Conservation (phyloP, 1,140 invertebrate species). For the Pararge aegeria region DNA sequence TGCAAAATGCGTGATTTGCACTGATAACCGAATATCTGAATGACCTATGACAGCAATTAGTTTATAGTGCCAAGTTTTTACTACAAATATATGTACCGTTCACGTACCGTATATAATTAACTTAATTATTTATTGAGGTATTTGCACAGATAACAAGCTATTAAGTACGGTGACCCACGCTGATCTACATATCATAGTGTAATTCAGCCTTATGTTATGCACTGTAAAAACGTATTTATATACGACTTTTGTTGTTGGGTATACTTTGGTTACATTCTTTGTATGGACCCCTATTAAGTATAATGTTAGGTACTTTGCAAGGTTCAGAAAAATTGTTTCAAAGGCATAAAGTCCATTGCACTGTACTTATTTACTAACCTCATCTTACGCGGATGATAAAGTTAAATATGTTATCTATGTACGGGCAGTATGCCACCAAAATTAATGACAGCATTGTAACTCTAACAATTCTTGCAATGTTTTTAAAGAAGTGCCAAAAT, state of each 20-base stretch:
- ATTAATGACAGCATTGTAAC: too few species aligned
- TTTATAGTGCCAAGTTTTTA: background rate
- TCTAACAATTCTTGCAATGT: too few species aligned
- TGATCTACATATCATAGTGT: background rate
- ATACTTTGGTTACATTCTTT: background rate
- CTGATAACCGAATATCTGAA: too few species aligned
- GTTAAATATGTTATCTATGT: too few species aligned
- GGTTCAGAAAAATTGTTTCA: background rate
- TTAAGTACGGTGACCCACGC: background rate
- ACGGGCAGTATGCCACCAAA: too few species aligned
- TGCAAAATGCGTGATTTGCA: too few species aligned
- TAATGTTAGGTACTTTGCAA: constrained; percentile 1
- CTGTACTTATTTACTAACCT: too few species aligned
- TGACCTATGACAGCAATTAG: too few species aligned
- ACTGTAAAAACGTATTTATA: background rate
- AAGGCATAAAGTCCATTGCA: background rate
- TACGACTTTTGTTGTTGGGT: background rate
- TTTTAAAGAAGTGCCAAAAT: too few species aligned
- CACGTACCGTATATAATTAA: background rate
- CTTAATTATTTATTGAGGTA: background rate
- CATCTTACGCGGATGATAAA: too few species aligned
- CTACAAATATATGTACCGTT: background rate
- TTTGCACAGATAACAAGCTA: background rate
- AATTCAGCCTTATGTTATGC: background rate
- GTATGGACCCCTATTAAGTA: background rate